phyloP scores from a whole-genome alignment of 2,797 vertebrate species.

The Diplodus sargus region DNA sequence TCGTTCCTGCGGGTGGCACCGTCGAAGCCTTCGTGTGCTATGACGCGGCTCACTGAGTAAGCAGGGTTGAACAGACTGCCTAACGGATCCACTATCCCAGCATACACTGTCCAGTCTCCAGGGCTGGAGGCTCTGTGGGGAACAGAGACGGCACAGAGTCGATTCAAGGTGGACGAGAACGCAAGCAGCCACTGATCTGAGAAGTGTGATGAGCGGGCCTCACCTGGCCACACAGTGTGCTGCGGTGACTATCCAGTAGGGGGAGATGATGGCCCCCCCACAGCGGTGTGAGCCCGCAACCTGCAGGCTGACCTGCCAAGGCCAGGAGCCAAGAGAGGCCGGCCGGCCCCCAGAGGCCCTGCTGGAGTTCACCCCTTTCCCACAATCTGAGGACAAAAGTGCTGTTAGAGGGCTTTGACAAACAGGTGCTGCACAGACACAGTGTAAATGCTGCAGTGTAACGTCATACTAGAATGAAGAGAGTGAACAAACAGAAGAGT shows the following conservation, averaged over 20 bases:
- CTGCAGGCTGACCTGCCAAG: slow-evolving; percentile 91
- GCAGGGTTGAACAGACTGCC: slow-evolving; percentile 56
- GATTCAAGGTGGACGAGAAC: neutral
- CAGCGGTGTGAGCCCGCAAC: slow-evolving; percentile 80
- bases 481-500: neutral
- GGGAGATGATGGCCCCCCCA: slow-evolving; percentile 89
- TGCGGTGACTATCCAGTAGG: slow-evolving; percentile 88
- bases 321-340: slow-evolving; percentile 82
- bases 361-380: slow-evolving; percentile 61
- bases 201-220: slow-evolving; percentile 5
- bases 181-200: neutral
- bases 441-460: neutral
- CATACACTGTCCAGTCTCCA: slow-evolving; percentile 80
- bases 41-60: slow-evolving; percentile 77
- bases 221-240: slow-evolving; percentile 90
- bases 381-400: slow-evolving; percentile 50
- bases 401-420: neutral
- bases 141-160: neutral
- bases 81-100: slow-evolving; percentile 78
- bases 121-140: slow-evolving; percentile 71
- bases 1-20: slow-evolving; percentile 84
- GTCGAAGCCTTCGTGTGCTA: slow-evolving; percentile 83
- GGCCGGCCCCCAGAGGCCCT: slow-evolving; percentile 77
- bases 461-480: neutral
- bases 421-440: rapidly evolving